Percentiles rank a stretch among this genome's conserved stretches.
Evolutionary conservation across 2,797 vertebrate genomes (phyloP).

Genomic region (Muscicapa striata): DNA sequence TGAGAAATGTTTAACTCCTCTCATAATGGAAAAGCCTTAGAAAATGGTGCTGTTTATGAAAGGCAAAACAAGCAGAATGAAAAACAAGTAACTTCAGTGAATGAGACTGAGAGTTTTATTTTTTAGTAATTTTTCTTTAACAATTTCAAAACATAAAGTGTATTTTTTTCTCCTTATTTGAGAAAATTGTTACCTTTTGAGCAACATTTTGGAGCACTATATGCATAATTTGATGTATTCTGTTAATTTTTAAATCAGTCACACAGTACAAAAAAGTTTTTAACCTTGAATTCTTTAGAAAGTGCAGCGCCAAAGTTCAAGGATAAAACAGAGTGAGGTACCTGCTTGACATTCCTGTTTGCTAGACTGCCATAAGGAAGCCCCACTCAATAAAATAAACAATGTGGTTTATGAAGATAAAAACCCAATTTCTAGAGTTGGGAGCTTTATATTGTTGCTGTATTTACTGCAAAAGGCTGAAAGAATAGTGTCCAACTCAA

Average conservation of each 20-base stretch:
- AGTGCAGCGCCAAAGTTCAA: neutral
- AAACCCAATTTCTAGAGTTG: neutral
- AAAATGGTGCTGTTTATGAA: neutral
- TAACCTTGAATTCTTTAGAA: neutral
- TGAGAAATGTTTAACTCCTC: neutral
- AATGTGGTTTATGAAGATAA: neutral
- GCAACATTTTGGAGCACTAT: rapidly evolving
- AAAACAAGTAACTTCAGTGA: neutral
- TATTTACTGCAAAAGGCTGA: neutral
- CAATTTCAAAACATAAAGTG: neutral
- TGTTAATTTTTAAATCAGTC: neutral
- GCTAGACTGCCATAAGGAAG: neutral
- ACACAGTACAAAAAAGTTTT: neutral
- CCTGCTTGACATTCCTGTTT: neutral
- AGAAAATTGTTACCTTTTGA: neutral
- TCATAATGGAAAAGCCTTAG: neutral
- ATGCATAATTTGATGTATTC: neutral
- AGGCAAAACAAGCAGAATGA: neutral
- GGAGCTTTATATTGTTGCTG: neutral
- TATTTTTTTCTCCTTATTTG: neutral
- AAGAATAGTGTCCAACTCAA: neutral
- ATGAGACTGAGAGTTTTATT: neutral
- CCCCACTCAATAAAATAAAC: neutral
- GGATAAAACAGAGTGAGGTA: neutral
- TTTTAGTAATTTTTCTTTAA: neutral